Evolutionary conservation across 2,797 vertebrate species (phyloP).

Genomic region (Oreochromis mossambicus): DNA sequence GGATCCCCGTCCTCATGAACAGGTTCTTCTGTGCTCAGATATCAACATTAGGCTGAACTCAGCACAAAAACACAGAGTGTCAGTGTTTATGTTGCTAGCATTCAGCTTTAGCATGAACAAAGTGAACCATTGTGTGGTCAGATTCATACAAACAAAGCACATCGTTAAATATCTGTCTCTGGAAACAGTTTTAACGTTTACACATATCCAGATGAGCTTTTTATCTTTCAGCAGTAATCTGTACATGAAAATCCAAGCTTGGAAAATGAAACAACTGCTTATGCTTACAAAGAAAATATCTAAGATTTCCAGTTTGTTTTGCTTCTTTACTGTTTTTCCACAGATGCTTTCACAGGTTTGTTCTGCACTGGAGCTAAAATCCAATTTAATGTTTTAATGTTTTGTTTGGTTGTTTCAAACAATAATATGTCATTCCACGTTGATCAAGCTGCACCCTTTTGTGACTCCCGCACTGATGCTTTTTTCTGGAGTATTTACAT

Average conservation of each 20-base stretch:
- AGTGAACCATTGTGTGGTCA: accelerated
- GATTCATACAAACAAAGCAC: accelerated
- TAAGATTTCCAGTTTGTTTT: too few relatives aligned
- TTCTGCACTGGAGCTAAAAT: too few relatives aligned
- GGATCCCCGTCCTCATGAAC: neutral
- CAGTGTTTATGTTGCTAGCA: neutral
- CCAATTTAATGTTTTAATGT: too few relatives aligned
- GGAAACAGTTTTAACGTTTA: too few relatives aligned
- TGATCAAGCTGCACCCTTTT: neutral
- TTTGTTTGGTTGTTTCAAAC: neutral
- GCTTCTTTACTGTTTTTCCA: too few relatives aligned
- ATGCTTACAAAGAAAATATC: too few relatives aligned
- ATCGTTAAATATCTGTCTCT: neutral
- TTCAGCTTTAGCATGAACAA: neutral
- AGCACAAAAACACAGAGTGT: accelerated
- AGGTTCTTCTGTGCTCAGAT: neutral
- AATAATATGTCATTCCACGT: neutral
- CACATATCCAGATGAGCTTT: too few relatives aligned
- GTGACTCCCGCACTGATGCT: neutral
- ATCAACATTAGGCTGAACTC: neutral
- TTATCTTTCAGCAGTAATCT: too few relatives aligned
- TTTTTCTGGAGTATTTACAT: neutral
- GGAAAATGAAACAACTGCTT: too few relatives aligned
- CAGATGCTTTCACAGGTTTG: accelerated
- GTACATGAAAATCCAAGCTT: too few relatives aligned